A percentile compares a stretch with the other conserved stretches of the same genome.
Evolutionary conservation across 2,888 invertebrate species (phyloP).

Genomic region (Helicoverpa assulta): DNA sequence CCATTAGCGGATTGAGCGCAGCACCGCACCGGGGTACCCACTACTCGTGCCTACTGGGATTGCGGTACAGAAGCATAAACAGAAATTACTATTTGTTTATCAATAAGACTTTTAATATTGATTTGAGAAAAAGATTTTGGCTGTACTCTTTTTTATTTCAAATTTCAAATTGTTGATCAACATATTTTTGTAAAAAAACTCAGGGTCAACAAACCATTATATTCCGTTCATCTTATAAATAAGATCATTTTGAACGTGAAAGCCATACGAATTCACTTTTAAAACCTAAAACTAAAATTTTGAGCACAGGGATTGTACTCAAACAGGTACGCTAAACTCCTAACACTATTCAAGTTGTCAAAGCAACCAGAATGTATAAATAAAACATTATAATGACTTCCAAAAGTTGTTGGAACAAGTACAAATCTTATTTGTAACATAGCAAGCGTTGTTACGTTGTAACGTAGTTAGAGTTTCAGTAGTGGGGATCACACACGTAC

Average conservation of each 20-base stretch:
- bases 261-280: not conserved
- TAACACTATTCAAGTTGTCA: conserved; percentile 45
- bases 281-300: not conserved
- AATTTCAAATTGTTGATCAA: too few relatives aligned
- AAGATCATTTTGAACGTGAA: not conserved
- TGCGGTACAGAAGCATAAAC: not conserved
- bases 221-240: not conserved
- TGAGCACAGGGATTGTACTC: not conserved
- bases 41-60: conserved; percentile 27
- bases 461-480: conserved; percentile 48
- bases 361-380: conserved; percentile 44
- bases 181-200: not conserved
- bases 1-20: conserved; percentile 63
- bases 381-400: conserved; percentile 55
- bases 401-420: conserved; percentile 53
- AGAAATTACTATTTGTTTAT: not conserved
- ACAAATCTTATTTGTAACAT: conserved; percentile 61
- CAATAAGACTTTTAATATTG: not conserved
- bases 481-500: too few relatives aligned
- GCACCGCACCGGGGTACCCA: conserved; percentile 16
- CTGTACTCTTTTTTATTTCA: not conserved
- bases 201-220: not conserved
- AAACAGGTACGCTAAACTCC: conserved; percentile 15
- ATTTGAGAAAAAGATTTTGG: not conserved
- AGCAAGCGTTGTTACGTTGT: conserved; percentile 44